phyloP scores from a whole-genome alignment of 2,888 invertebrate genomes.

The Hoplodrina blanda region DNA sequence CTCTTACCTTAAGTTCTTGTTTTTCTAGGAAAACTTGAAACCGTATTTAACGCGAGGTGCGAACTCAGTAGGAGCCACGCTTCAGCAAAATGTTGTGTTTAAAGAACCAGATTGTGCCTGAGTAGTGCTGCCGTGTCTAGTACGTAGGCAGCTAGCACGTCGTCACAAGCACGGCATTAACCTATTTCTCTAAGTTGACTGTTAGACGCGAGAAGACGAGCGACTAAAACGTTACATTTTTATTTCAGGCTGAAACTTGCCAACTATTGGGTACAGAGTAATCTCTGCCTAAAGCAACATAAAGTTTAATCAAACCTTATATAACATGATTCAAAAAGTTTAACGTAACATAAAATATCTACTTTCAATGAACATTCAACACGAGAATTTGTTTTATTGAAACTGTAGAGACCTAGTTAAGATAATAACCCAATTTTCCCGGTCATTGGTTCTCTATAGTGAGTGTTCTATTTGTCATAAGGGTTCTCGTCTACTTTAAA shows the following conservation, averaged over 20 bases:
- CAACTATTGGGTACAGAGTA: conserved; percentile 33
- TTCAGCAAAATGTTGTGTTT: conserved; percentile 49
- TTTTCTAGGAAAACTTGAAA: conserved; percentile 49
- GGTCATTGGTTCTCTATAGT: conserved; percentile 68
- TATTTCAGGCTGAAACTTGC: conserved; percentile 30
- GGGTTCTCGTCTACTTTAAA: conserved; percentile 55
- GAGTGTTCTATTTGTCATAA: conserved; percentile 67
- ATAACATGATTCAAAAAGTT: conserved; percentile 27
- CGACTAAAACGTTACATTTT: conserved; percentile 32
- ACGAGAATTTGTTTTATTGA: conserved; percentile 66
- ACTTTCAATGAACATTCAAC: conserved; percentile 61
- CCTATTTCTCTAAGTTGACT: conserved; percentile 52
- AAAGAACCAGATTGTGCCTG: conserved; percentile 52
- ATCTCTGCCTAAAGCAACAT: conserved; percentile 21
- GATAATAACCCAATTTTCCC: conserved; percentile 72
- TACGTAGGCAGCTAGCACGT: conserved; percentile 22
- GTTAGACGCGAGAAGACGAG: conserved; percentile 29
- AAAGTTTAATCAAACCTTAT: conserved; percentile 23
- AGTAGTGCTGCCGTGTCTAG: conserved; percentile 35
- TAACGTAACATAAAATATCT: conserved; percentile 30
- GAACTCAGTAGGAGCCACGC: conserved; percentile 21
- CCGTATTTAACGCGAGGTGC: conserved; percentile 30
- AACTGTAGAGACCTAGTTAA: conserved; percentile 66
- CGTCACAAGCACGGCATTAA: conserved; percentile 49
- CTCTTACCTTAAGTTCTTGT: conserved; percentile 38